These are phyloP conservation scores for Apoda limacodes DNA, from an alignment of 2,888 invertebrate genomes.

Conservation along the genomic window DNA sequence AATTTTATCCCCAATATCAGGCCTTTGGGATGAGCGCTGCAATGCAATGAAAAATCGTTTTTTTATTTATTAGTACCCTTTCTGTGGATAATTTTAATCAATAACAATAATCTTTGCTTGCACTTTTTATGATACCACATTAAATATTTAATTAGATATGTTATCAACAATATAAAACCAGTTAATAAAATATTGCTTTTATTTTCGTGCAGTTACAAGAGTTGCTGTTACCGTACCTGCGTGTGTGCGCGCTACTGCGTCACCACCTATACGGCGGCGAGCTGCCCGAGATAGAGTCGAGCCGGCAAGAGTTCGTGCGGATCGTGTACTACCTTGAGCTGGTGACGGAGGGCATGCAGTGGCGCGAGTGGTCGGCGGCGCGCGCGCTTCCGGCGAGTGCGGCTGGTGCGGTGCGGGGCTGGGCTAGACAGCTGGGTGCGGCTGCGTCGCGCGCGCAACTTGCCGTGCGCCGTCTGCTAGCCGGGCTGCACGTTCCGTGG, in stretches of 20 bases:
- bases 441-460: constrained; percentile 45
- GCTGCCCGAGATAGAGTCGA: constrained; percentile 74
- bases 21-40: too few relatives aligned
- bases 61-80: too few relatives aligned
- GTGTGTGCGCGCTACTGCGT: constrained; percentile 84
- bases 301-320: constrained; percentile 80
- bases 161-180: too few relatives aligned
- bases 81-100: too few relatives aligned
- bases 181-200: neutral
- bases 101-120: too few relatives aligned
- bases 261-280: constrained; percentile 85
- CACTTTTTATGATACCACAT: too few relatives aligned
- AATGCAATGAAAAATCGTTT: too few relatives aligned
- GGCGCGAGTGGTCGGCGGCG: constrained; percentile 15
- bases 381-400: constrained; percentile 23
- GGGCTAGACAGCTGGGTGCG: constrained; percentile 39
- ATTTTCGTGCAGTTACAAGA: constrained; percentile 73
- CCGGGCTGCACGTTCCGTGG: constrained; percentile 83
- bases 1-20: too few relatives aligned
- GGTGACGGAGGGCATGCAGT: constrained; percentile 25
- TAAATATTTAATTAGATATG: too few relatives aligned
- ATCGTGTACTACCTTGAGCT: constrained; percentile 84
- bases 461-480: constrained; percentile 74
- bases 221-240: constrained; percentile 84
- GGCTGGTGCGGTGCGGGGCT: constrained; percentile 26